Base-by-base conservation (phyloP, 1,140 invertebrate species). In the Lasaia peninsularis region DNA sequence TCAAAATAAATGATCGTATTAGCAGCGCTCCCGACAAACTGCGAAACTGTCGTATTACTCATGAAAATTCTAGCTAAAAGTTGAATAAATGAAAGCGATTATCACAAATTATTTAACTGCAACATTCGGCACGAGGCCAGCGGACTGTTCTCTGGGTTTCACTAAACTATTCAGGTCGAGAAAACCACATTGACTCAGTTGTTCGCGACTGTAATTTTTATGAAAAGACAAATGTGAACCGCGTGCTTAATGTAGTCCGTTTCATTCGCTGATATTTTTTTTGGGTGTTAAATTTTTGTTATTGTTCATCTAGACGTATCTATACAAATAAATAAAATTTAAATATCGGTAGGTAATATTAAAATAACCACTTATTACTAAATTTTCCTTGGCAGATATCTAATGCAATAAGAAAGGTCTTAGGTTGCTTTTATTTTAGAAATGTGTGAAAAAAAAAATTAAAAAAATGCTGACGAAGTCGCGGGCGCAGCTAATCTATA, bases 101-200 rank as follows among this genome's bases (percentile, higher is more conserved):
- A 85, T 85, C 81, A 78, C 78, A 80, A 85, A 83, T 85, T 82
- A 85, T 85, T 82, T 83, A 80, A 82, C 67, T 80, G 77, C 73
- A 79, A 79, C 73, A 76, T 79, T 87, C 80, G 83, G 83, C 81
- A 75, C 74, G 65, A 67, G 73, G 81, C 81, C 83, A 83, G 73
- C 75, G 62, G 71, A 60, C 57, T 73, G 69, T 75, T 78, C 71
- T 69, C 56, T 65, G 73, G 80, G 77, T 78, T 84, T 74, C 72
- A 77, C 80, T 81, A 71, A 86, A 80, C 77, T 83, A 86, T 84
- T 83, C 80, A 81, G 78, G 72, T 78, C 78, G 79, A 73, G 73
- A 73, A 86, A 81, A 81, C 80, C 83, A 74, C 80, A 84, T 60
- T 78, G 72, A 70, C 72, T 78, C 75, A 78, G 69, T 82, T 73